Evolutionary conservation across 2,888 invertebrate genomes (phyloP).

Genomic region (Cataglyphis livida): DNA sequence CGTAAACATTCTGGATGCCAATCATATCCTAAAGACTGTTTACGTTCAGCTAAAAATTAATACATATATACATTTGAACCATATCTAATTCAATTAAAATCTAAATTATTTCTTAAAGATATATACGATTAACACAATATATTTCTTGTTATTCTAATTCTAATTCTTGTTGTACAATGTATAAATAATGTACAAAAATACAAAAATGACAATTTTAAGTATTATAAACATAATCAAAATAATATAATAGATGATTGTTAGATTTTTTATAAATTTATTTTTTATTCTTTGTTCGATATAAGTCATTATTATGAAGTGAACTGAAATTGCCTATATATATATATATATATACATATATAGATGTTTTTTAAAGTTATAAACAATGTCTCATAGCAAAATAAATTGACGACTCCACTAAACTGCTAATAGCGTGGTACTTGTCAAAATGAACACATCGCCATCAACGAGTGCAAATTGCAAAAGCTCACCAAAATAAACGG

Average conservation of each 20-base stretch:
- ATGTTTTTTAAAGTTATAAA: neutral
- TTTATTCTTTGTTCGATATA: neutral
- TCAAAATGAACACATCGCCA: conserved; percentile 58
- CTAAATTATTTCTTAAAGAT: neutral
- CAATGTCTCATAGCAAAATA: conserved; percentile 18
- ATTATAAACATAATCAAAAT: conserved; percentile 24
- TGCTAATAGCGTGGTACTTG: conserved; percentile 58
- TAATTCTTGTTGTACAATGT: neutral
- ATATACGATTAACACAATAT: neutral
- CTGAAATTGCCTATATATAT: neutral
- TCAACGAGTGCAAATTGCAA: conserved; percentile 56
- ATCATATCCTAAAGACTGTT: conserved; percentile 94
- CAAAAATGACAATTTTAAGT: neutral
- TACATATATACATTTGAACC: neutral
- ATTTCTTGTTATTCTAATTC: neutral
- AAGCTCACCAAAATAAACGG: conserved; percentile 90
- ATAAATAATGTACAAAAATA: neutral
- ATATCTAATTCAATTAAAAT: neutral
- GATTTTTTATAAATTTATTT: neutral
- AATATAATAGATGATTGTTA: neutral
- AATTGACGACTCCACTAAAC: conserved; percentile 47
- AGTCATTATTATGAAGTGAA: neutral
- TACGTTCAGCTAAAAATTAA: conserved; percentile 90
- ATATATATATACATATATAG: neutral
- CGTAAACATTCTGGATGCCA: conserved; percentile 95